Percentiles rank a stretch among this genome's conserved stretches.
phyloP scores from a whole-genome alignment of 1,140 invertebrate species.

The Pollicipes pollicipes region DNA sequence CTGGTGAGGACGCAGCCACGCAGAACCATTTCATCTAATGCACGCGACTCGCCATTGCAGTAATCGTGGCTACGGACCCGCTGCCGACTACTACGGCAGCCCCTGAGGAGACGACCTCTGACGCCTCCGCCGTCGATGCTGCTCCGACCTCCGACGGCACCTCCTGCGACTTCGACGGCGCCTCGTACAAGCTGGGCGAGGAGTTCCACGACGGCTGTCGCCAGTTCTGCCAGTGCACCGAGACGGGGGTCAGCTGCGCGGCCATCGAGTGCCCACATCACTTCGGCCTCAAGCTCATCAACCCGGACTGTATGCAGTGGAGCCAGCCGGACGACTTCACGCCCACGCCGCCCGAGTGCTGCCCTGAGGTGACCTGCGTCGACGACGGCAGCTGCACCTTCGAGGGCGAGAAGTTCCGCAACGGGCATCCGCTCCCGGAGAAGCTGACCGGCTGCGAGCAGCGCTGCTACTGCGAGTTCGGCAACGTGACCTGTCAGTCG shows the following conservation, averaged over 20 bases:
- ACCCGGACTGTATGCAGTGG: conserved; percentile 66
- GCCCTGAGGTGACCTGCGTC: not conserved
- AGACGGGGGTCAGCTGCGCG: conserved; percentile 38
- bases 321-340: conserved; percentile 28
- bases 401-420: conserved; percentile 19
- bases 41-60: too few species aligned
- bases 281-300: conserved; percentile 60
- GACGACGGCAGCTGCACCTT: not conserved
- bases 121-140: too few species aligned
- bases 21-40: too few species aligned
- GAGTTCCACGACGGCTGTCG: conserved; percentile 54
- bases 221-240: conserved; percentile 46
- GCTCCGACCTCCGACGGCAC: too few species aligned
- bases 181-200: conserved; percentile 19
- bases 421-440: conserved; percentile 46
- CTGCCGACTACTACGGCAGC: too few species aligned
- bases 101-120: too few species aligned
- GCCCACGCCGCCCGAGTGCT: conserved; percentile 40
- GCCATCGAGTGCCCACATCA: conserved; percentile 62
- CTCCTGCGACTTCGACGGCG: too few species aligned
- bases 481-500: conserved; percentile 60
- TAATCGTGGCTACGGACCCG: too few species aligned
- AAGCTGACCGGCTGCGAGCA: conserved; percentile 60
- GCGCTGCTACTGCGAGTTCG: conserved; percentile 66
- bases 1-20: too few species aligned